Conservation (phyloP, 2,797 vertebrate species). For the Helarctos malayanus region DNA sequence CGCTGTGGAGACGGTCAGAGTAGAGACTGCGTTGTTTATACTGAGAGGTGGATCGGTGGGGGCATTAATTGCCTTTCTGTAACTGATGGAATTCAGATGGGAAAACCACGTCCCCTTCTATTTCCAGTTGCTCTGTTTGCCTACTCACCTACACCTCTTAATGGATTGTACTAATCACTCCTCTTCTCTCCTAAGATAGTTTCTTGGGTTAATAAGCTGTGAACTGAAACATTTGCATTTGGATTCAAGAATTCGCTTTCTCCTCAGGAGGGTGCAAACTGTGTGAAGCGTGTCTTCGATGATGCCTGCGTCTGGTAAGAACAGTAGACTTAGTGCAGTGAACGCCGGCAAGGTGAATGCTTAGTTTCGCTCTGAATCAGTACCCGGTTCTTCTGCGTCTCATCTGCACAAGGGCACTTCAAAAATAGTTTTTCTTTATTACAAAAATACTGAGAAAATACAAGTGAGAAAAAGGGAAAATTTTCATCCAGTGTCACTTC, state of each 20-base stretch:
- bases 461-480: background rate
- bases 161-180: slow-evolving; percentile 32
- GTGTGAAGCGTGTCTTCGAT: background rate
- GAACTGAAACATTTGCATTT: slow-evolving; percentile 63
- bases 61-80: background rate
- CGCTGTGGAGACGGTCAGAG: background rate
- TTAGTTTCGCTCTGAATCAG: background rate
- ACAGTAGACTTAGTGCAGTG: background rate
- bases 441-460: slow-evolving; percentile 34
- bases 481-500: background rate
- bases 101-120: background rate
- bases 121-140: background rate
- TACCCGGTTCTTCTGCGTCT: slow-evolving; percentile 43
- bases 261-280: background rate
- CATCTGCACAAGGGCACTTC: background rate
- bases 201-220: slow-evolving; percentile 14
- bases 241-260: slow-evolving; percentile 44
- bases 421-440: slow-evolving; percentile 45
- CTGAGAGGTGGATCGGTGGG: background rate
- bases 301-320: background rate
- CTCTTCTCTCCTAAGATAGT: background rate
- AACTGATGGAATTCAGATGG: background rate
- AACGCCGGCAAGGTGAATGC: background rate
- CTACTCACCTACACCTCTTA: slow-evolving; percentile 1
- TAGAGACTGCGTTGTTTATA: background rate